These are phyloP conservation scores for Neostethus bicornis DNA, from an alignment of 2,797 vertebrate genomes.

Conservation along the genomic window DNA sequence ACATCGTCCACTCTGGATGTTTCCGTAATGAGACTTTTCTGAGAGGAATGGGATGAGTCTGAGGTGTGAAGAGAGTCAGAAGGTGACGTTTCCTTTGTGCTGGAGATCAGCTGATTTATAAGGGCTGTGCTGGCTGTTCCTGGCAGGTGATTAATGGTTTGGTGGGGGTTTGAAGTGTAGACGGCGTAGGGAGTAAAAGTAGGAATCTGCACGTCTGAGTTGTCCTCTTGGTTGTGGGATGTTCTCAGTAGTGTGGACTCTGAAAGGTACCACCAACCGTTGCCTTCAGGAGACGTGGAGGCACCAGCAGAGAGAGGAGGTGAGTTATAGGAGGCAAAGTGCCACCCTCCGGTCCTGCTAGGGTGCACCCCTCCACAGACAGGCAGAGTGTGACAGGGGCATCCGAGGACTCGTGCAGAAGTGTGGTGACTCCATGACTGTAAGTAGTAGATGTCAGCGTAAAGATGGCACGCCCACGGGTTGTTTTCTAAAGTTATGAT, in stretches of 20 bases:
- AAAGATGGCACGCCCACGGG: slow-evolving; percentile 89
- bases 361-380: slow-evolving; percentile 69
- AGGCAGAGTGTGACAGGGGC: slow-evolving; percentile 82
- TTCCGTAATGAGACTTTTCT: slow-evolving; percentile 39
- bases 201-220: slow-evolving; percentile 5
- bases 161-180: slow-evolving; percentile 29
- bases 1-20: slow-evolving; percentile 15
- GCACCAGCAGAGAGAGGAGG: slow-evolving; percentile 58
- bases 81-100: slow-evolving; percentile 26
- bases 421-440: slow-evolving; percentile 85
- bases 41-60: slow-evolving; percentile 29
- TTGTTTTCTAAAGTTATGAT: slow-evolving; percentile 88
- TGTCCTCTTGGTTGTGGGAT: slow-evolving; percentile 25
- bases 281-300: slow-evolving; percentile 34
- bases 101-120: slow-evolving; percentile 29
- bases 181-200: slow-evolving; percentile 28
- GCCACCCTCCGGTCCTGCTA: slow-evolving; percentile 67
- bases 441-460: slow-evolving; percentile 80
- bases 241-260: slow-evolving; percentile 47
- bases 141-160: slow-evolving; percentile 32
- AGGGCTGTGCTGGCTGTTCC: slow-evolving; percentile 12
- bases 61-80: slow-evolving; percentile 14
- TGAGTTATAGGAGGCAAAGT: slow-evolving; percentile 70
- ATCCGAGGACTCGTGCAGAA: slow-evolving; percentile 78
- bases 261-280: slow-evolving; percentile 55